Evolutionary conservation across 2,888 invertebrate genomes (phyloP), one percentile per base, ranked within the genome.

Genomic region (Sericinus montela): DNA sequence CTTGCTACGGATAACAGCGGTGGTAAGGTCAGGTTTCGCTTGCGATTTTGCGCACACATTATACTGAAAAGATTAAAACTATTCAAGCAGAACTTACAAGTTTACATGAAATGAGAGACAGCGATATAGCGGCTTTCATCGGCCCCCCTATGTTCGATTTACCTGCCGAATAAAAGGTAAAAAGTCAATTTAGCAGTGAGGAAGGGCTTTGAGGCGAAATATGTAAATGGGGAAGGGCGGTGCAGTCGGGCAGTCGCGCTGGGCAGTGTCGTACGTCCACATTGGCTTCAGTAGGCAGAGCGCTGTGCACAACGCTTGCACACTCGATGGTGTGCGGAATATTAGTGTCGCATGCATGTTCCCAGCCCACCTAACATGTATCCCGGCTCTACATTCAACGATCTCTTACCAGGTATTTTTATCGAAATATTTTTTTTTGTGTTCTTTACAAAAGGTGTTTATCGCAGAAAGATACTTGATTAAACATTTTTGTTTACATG

Each of bases 141-240:
- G 69, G 72, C 80, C 81, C 87, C 44, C 87, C 87, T 69, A 75
- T 72, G 63, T 85, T 85, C 72, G 77, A 81, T 83, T 75, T 85
- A 85, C 86, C 84, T 86, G 85, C 72, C 74, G 84, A 83, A 85
- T 86, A 83, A 86, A 84, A 86, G 80, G 86, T 86, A 87, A 80
- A 86, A 87, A 84, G 87, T 87, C 85, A 88, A 84, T 87, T 87
- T 83, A 62, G 75, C 79, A 80, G 78, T 75, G 62, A 86, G 76
- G 84, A 83, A 88, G 87, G 86, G 85, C 85, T 85, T 71, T 70
- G 70, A 72, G 74, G 75, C 75, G 75, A 78, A 73, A 70, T 85
- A 84, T 84, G 86, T 85, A 84, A 85, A 84, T 85, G 72, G 80
- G 78, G 80, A 76, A 84, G 84, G 84, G 84, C 79, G 75, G 79